Conservation (phyloP, 2,797 vertebrate species). For the Tiaroga cobitis region DNA sequence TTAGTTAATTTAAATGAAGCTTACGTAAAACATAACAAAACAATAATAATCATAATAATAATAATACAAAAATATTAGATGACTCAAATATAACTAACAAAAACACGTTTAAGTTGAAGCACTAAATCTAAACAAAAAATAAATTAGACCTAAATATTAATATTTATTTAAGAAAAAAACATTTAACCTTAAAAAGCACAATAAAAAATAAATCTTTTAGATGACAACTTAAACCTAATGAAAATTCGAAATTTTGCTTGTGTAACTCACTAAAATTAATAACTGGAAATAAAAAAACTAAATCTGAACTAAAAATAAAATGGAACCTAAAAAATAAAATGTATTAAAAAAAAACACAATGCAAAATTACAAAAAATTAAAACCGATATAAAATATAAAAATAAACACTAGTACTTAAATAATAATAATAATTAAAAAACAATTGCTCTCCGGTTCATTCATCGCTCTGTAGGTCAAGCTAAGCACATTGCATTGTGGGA, state of each 20-base stretch:
- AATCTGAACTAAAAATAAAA: background rate
- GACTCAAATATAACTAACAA: background rate
- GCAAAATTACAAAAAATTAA: background rate
- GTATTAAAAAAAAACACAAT: background rate
- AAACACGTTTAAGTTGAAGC: background rate
- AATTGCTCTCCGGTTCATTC: background rate
- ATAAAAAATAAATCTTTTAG: no score
- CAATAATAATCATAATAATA: no score
- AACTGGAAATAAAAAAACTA: no score
- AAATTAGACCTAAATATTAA: background rate
- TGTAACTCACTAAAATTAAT: no score
- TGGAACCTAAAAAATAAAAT: background rate
- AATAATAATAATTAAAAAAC: no score
- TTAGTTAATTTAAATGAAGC: background rate
- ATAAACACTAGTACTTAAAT: no score
- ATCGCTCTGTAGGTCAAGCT: background rate
- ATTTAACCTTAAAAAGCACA: no score
- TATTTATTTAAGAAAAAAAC: background rate
- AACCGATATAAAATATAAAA: background rate
- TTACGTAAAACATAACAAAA: background rate
- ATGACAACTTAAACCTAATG: no score
- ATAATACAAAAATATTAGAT: background rate
- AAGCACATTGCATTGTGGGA: constrained; percentile 3
- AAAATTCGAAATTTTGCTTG: no score
- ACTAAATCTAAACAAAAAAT: background rate